phyloP scores from a whole-genome alignment of 2,113 vertebrate genomes.

The Scomber colias region DNA sequence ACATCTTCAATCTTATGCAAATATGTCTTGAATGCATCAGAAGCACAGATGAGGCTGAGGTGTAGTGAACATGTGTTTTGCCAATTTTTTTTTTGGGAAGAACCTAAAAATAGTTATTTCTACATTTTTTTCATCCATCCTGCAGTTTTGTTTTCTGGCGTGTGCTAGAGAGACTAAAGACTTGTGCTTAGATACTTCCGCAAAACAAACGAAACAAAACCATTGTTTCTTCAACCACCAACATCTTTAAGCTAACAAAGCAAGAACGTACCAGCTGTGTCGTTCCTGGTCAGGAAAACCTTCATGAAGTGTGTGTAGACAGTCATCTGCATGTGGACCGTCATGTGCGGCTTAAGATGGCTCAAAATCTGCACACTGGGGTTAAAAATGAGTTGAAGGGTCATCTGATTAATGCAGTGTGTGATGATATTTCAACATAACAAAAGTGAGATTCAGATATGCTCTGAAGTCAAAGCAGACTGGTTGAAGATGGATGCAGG shows the following conservation, averaged over 20 bases:
- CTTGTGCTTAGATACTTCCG: no score
- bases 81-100: no score
- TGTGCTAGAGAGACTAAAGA: no score
- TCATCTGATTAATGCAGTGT: not conserved
- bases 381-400: not conserved
- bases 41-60: no score
- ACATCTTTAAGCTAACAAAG: not conserved
- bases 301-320: constrained; percentile 75
- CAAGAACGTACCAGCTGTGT: constrained; percentile 63
- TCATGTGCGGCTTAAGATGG: constrained; percentile 55
- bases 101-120: no score
- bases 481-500: no score
- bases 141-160: no score
- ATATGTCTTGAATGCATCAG: no score
- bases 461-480: no score
- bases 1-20: no score
- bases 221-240: not conserved
- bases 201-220: not conserved
- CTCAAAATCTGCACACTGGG: constrained; percentile 70
- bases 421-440: not conserved
- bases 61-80: no score
- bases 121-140: no score
- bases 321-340: not conserved
- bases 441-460: not conserved
- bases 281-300: constrained; percentile 69